Conservation (phyloP, 1,140 invertebrate species). For the Lasioglossum albipes region DNA sequence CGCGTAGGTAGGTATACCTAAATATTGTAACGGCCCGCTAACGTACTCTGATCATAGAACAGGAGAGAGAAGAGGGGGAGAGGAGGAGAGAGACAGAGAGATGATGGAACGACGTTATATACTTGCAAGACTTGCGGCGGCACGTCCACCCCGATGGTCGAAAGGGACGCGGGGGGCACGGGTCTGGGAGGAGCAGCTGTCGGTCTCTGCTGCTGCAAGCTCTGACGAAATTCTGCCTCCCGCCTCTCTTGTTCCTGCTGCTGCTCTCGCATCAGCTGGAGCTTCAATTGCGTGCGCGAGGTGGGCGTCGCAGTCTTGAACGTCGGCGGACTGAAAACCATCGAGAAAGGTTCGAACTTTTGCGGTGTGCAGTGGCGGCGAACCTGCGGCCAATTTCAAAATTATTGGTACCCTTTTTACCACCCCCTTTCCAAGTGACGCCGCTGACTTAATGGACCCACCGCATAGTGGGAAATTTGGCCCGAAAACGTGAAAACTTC, state of each 20-base stretch:
- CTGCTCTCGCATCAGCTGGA: constrained; percentile 92
- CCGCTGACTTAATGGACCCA: too few relatives aligned
- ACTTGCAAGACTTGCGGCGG: constrained; percentile 91
- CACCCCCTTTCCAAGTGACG: too few relatives aligned
- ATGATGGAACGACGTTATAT: constrained; percentile 42
- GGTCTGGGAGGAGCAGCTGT: constrained; percentile 79
- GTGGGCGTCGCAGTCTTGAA: constrained; percentile 90
- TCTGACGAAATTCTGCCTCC: constrained; percentile 80
- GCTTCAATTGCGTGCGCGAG: constrained; percentile 91
- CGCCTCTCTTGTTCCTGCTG: constrained; percentile 86
- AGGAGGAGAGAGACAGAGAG: not conserved
- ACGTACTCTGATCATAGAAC: not conserved
- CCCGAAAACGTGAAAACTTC: too few relatives aligned
- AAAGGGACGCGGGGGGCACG: constrained; percentile 81
- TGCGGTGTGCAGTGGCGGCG: too few relatives aligned
- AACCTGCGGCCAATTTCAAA: too few relatives aligned
- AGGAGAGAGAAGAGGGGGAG: not conserved
- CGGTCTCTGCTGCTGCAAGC: constrained; percentile 81
- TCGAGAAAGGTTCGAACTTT: constrained; percentile 15
- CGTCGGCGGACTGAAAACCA: constrained; percentile 87
- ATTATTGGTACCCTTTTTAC: too few relatives aligned
- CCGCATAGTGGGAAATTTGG: too few relatives aligned
- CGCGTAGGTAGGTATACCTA: too few relatives aligned
- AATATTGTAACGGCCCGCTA: not conserved
- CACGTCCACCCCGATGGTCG: constrained; percentile 85